Base-by-base conservation (phyloP, 2,888 invertebrate species). In the Blastobasis adustella region DNA sequence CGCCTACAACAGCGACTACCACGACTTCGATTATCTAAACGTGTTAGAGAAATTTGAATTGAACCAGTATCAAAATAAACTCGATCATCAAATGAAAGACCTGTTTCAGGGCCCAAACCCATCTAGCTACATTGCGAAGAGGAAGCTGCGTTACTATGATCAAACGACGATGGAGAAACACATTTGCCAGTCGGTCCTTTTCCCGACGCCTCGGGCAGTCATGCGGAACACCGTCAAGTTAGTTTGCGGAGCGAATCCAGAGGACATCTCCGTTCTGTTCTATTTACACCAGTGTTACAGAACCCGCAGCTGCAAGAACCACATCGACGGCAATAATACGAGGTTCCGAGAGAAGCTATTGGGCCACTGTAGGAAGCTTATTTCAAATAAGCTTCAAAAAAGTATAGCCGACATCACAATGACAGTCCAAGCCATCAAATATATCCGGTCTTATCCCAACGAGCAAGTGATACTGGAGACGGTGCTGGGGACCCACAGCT, bases 251-350 rank as follows among this genome's bases (percentile, higher is more conserved):
- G 76, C 76, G 1, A 57, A 77, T 7, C 63, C 87, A 0, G 58
- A 73, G 39, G 63, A 63, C 6, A 81, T 89, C 0, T 89, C 88
- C 2, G 75, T 89, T 1, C 68, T 89, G 9, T 89, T 87, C 59
- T 89, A 81, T 54, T 74, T 89, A 1, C 85, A 88, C 49, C 83
- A 88, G 56, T 84, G 86, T 54, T 77, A 79, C 51, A 74, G 85
- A 61, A 76, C 78, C 1, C 76, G 72, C 49, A 72, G 80, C 48
- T 41, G 73, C 0, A 77, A 61, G 50, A 82, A 86, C 53, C 79
- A 80, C 53, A 55, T 87, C 40, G 84, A 77, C 49, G 86, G 86
- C 36, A 59, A 73, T 54, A 85, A 87, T 53, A 78, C 73, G 1
- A 79, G 73, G 45, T 65, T 82, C 51, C 71, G 84, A 1, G 85